phyloP scores from a whole-genome alignment of 2,113 vertebrate species.

The Gobius niger region DNA sequence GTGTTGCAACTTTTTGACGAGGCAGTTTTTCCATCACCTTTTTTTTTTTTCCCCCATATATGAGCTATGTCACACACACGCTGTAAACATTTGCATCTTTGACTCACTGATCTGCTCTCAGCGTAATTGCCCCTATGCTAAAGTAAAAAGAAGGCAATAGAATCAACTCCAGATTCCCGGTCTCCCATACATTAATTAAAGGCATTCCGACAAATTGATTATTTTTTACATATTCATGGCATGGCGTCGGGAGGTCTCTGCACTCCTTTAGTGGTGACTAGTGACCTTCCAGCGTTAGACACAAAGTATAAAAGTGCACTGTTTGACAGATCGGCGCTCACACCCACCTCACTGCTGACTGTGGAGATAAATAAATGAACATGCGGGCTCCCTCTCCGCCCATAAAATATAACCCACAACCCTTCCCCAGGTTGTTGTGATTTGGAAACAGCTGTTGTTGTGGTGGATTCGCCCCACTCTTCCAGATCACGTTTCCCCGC shows the following conservation, averaged over 20 bases:
- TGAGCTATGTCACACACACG: background rate
- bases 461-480: slow-evolving; percentile 72
- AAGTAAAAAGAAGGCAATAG: slow-evolving; percentile 52
- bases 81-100: slow-evolving; percentile 69
- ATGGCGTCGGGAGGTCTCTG: slow-evolving; percentile 28
- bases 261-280: slow-evolving; percentile 6
- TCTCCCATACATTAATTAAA: slow-evolving; percentile 52
- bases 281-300: slow-evolving; percentile 38
- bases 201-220: slow-evolving; percentile 60
- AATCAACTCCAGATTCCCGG: slow-evolving; percentile 40
- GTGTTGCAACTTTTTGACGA: too few species aligned
- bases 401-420: slow-evolving; percentile 77
- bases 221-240: slow-evolving; percentile 53
- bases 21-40: too few species aligned
- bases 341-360: slow-evolving; percentile 61
- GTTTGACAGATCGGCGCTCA: slow-evolving; percentile 41
- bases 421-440: slow-evolving; percentile 77
- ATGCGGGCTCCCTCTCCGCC: slow-evolving; percentile 68
- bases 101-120: slow-evolving; percentile 68
- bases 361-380: slow-evolving; percentile 77
- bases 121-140: slow-evolving; percentile 62
- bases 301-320: slow-evolving; percentile 42
- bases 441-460: slow-evolving; percentile 82
- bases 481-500: slow-evolving; percentile 74
- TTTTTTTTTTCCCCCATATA: too few species aligned